Evolutionary conservation across 2,113 vertebrate genomes (phyloP), one percentile per base, ranked within the genome.

Genomic region (Aplodontia rufa): DNA sequence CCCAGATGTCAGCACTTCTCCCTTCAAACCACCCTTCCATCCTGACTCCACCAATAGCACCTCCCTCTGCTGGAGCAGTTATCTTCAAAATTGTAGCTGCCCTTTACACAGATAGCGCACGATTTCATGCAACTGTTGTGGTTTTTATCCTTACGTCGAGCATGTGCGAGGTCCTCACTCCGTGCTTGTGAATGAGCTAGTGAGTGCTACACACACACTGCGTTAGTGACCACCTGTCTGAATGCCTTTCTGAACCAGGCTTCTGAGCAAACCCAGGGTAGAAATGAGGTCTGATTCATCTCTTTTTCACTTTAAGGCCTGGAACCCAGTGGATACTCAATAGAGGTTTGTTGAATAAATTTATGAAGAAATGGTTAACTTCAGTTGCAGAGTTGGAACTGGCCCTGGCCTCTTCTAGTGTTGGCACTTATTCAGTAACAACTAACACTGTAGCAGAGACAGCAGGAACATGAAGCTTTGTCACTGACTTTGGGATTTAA

Each of bases 1-100:
- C 49, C 53, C 83, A 55, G 58, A 71, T n/a, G 17, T 42, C 66
- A 90, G 81, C 75, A 76, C 76, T 93, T 37, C 66, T 69, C 55
- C 58, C 64, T 66, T 78, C 32, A 19, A 53, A 20, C 79, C 90
- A n/a, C 10, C 58, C 62, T 66, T 6, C 2, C 20, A 26, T 58
- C 53, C 4, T 4, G 4, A 58, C 53, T 47, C n/a, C 16, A 12
- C 26, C 7, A 10, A 12, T 2, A 7, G 22, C 3, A 28, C 6
- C 32, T 42, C 40, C 71, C 20, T 92, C 68, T 47, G 19, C 0
- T 22, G 37, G 19, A 80, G 40, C 40, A 13, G 51, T 64, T 28
- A 3, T 83, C 72, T 45, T 53, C 47, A 32, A 85, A 83, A 66
- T 8, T 5, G 42, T 66, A 78, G 42, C 37, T 74, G 2, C 60